Conservation (phyloP, 2,888 invertebrate species). For the Dromius quadrimaculatus region DNA sequence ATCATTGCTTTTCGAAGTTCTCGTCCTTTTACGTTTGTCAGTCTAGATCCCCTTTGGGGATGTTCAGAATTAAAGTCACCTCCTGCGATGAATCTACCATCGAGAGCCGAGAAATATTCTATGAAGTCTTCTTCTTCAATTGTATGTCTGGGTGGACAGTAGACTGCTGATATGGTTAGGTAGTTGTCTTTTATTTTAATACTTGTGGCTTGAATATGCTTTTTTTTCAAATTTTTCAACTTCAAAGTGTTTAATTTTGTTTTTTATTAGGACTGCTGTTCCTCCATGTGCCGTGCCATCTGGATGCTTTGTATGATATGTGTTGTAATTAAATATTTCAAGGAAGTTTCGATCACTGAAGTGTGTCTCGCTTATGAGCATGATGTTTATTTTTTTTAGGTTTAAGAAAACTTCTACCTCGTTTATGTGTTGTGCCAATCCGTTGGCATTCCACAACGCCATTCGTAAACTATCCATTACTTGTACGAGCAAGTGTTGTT, state of each 20-base stretch:
- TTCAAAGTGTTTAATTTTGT: slow-evolving; percentile 44
- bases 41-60: not conserved
- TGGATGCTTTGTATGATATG: slow-evolving; percentile 47
- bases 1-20: not conserved
- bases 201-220: slow-evolving; percentile 23
- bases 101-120: too few relatives aligned
- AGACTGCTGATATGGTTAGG: not conserved
- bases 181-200: slow-evolving; percentile 14
- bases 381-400: not conserved
- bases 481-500: too few relatives aligned
- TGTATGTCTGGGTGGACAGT: not conserved
- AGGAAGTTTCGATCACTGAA: slow-evolving; percentile 44
- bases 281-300: too few relatives aligned
- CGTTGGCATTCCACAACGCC: too few relatives aligned
- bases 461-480: too few relatives aligned
- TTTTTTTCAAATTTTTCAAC: slow-evolving; percentile 36
- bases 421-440: too few relatives aligned
- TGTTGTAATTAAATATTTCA: slow-evolving; percentile 42
- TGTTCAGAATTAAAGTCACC: slow-evolving; percentile 1
- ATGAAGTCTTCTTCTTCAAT: not conserved
- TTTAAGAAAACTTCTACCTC: slow-evolving; percentile 10
- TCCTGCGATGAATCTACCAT: not conserved
- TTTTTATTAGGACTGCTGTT: slow-evolving; percentile 38
- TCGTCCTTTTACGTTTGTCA: not conserved
- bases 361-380: not conserved